Percentiles rank a stretch among this genome's conserved stretches.
Conservation (phyloP, 1,140 invertebrate genomes). For the Thaumatotibia leucotreta region DNA sequence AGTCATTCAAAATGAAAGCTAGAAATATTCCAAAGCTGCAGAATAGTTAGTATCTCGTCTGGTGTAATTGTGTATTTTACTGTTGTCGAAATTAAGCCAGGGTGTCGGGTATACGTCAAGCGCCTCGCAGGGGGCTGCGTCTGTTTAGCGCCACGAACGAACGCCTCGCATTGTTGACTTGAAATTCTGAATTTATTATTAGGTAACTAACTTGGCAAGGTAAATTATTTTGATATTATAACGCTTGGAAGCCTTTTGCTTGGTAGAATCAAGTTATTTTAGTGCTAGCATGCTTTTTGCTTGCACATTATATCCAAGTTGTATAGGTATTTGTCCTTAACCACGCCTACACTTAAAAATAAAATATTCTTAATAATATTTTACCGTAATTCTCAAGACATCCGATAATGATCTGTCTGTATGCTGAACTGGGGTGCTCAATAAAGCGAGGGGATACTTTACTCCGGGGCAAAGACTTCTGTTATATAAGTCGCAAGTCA, state of each 20-base stretch:
- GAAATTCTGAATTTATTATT: conserved; percentile 9
- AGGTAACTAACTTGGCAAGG: background rate
- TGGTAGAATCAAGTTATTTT: too few species aligned
- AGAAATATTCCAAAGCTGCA: background rate
- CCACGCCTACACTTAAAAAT: too few species aligned
- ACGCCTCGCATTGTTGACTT: conserved; percentile 4
- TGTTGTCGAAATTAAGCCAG: background rate
- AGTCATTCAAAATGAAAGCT: background rate
- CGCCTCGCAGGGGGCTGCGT: background rate
- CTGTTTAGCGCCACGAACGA: background rate
- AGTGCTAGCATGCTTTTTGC: too few species aligned
- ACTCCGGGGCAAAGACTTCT: too few species aligned
- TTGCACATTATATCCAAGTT: too few species aligned
- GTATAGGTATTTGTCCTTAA: too few species aligned
- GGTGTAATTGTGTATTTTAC: background rate
- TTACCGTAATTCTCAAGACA: too few species aligned
- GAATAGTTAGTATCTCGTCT: background rate
- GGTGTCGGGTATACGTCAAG: background rate
- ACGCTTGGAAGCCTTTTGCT: background rate
- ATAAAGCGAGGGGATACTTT: too few species aligned
- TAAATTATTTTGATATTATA: background rate
- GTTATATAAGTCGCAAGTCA: too few species aligned
- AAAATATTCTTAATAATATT: too few species aligned
- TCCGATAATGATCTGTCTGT: too few species aligned
- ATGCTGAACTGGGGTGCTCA: too few species aligned